Conservation (phyloP, 2,113 vertebrate genomes). For the Danionella cerebrum region DNA sequence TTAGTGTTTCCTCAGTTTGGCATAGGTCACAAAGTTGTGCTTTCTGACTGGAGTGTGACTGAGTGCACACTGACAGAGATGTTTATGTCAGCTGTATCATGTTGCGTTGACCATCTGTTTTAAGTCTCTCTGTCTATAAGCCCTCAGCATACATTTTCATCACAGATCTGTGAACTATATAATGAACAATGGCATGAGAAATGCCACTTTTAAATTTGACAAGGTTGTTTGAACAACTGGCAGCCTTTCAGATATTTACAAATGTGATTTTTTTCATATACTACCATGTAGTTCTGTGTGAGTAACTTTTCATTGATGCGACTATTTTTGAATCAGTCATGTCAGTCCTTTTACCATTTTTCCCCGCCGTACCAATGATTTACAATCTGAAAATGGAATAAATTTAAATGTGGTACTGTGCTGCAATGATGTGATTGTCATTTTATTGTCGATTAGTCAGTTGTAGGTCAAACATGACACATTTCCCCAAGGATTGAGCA, state of each 20-base stretch:
- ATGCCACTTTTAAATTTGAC: slow-evolving; percentile 9
- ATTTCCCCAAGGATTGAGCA: not conserved
- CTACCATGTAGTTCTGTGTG: not conserved
- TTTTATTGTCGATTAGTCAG: slow-evolving; percentile 1
- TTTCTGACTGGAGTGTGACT: slow-evolving; percentile 11
- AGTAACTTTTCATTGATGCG: too few species aligned
- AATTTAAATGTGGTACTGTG: slow-evolving; percentile 1
- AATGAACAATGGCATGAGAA: slow-evolving; percentile 10
- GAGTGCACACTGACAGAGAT: slow-evolving; percentile 7
- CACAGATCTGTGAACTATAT: not conserved
- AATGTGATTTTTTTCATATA: not conserved
- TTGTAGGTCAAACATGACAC: not conserved
- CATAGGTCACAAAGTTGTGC: not conserved
- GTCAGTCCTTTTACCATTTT: not conserved
- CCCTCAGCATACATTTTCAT: not conserved
- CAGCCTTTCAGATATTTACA: not conserved
- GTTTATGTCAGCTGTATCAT: slow-evolving; percentile 12
- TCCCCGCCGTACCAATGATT: not conserved
- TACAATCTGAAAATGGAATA: not conserved
- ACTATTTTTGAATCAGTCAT: not conserved
- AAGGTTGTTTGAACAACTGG: not conserved
- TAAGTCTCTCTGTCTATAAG: slow-evolving; percentile 4
- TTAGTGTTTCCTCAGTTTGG: not conserved
- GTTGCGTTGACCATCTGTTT: slow-evolving; percentile 11
- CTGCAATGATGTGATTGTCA: not conserved